These are phyloP conservation scores for Oryctolagus cuniculus DNA, from an alignment of 2,113 vertebrate genomes.

Conservation along the genomic window DNA sequence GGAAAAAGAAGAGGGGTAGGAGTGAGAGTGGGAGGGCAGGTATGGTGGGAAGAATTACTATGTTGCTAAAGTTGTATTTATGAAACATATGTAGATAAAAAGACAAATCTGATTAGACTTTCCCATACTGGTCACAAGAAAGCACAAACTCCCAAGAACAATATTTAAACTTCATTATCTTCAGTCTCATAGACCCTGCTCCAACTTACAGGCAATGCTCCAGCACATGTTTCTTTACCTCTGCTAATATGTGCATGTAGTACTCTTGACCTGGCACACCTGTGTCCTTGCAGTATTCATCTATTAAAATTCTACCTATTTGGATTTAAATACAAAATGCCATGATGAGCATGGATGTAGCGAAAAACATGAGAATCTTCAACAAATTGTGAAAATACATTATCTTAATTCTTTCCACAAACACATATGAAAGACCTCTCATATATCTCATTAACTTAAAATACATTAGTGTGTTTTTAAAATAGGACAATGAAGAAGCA, in stretches of 20 bases:
- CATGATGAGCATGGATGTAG: not conserved
- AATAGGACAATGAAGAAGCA: not conserved
- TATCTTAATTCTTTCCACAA: too few species aligned
- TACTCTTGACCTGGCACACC: not conserved
- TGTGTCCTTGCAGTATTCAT: not conserved
- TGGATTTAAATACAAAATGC: not conserved
- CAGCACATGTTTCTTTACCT: not conserved
- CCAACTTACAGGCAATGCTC: not conserved
- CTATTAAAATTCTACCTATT: not conserved
- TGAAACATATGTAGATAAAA: not conserved
- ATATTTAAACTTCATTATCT: not conserved
- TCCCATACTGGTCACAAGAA: not conserved
- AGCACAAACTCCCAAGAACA: not conserved
- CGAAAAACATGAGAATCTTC: too few species aligned
- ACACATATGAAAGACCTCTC: too few species aligned
- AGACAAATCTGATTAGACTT: not conserved
- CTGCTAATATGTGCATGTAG: not conserved
- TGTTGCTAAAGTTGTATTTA: too few species aligned
- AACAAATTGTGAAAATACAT: too few species aligned
- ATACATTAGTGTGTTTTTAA: not conserved
- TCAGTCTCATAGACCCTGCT: not conserved
- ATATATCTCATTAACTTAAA: not conserved
- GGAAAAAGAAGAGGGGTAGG: too few species aligned
- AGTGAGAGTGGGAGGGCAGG: too few species aligned
- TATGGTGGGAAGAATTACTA: too few species aligned